phyloP scores from a whole-genome alignment of 2,113 vertebrate genomes.

The Nannospalax galili region DNA sequence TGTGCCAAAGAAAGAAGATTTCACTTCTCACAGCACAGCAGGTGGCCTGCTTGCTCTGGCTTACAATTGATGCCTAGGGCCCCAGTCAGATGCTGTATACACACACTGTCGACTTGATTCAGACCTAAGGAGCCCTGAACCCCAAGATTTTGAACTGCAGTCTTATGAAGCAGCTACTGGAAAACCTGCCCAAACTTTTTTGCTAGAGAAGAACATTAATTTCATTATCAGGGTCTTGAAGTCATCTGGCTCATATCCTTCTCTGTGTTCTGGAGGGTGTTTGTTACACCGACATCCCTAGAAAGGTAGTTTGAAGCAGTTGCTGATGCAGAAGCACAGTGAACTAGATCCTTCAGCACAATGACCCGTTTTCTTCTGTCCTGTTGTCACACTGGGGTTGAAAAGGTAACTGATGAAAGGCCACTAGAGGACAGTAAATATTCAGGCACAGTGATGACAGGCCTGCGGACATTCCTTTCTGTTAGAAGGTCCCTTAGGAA shows the following conservation, averaged over 20 bases:
- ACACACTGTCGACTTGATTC: neutral
- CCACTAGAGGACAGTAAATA: neutral
- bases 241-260: neutral
- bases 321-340: neutral
- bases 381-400: neutral
- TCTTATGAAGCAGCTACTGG: neutral
- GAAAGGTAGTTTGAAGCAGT: neutral
- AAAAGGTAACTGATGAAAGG: neutral
- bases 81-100: fast-evolving
- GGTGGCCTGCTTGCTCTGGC: neutral
- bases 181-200: neutral
- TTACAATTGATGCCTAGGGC: neutral
- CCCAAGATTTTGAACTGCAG: neutral
- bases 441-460: neutral
- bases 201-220: neutral
- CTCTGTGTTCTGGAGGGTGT: neutral
- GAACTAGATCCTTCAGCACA: too few relatives aligned
- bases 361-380: neutral
- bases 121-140: neutral
- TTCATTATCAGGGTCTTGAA: neutral
- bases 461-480: neutral
- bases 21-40: fast-evolving
- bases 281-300: neutral
- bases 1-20: neutral
- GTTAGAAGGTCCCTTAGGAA: neutral